Percentiles rank a stretch among this genome's conserved stretches.
Conservation (phyloP, 2,113 vertebrate genomes). For the Larimichthys polyactis region DNA sequence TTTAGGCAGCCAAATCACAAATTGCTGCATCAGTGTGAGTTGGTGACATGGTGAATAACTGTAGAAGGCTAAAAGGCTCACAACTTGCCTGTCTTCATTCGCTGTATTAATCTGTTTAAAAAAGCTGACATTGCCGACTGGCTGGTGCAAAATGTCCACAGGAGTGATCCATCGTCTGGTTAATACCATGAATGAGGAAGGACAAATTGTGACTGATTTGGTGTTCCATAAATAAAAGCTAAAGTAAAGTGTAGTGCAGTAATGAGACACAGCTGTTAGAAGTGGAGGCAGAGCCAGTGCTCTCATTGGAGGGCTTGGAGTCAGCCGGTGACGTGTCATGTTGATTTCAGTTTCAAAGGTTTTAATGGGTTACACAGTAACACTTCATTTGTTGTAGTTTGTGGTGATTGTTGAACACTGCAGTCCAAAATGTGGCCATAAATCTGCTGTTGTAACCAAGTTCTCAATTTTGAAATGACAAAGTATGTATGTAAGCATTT, state of each 20-base stretch:
- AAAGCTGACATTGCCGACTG: conserved; percentile 26
- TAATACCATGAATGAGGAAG: conserved; percentile 10
- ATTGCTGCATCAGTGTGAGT: conserved; percentile 20
- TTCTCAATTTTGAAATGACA: no score
- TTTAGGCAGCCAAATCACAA: not conserved
- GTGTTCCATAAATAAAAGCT: conserved; percentile 26
- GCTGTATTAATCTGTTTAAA: conserved; percentile 45
- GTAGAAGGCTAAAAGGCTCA: conserved; percentile 23
- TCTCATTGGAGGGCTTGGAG: not conserved
- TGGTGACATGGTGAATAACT: conserved; percentile 35
- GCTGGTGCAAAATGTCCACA: conserved; percentile 11
- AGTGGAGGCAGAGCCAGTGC: not conserved
- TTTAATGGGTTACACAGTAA: not conserved
- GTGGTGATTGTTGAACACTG: not conserved
- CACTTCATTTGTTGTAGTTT: no score
- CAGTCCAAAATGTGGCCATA: not conserved
- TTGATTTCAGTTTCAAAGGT: not conserved
- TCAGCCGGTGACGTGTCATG: not conserved
- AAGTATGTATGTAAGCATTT: no score
- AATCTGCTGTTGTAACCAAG: no score
- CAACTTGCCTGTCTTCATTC: conserved; percentile 28
- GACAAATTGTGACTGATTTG: conserved; percentile 17
- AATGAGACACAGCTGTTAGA: conserved; percentile 9
- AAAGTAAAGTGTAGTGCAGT: not conserved
- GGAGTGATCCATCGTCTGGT: conserved; percentile 9